Percentiles rank a stretch among this genome's conserved stretches.
These are phyloP conservation scores for Rhizomys pruinosus DNA, from an alignment of 2,113 vertebrate species.

Conservation along the genomic window DNA sequence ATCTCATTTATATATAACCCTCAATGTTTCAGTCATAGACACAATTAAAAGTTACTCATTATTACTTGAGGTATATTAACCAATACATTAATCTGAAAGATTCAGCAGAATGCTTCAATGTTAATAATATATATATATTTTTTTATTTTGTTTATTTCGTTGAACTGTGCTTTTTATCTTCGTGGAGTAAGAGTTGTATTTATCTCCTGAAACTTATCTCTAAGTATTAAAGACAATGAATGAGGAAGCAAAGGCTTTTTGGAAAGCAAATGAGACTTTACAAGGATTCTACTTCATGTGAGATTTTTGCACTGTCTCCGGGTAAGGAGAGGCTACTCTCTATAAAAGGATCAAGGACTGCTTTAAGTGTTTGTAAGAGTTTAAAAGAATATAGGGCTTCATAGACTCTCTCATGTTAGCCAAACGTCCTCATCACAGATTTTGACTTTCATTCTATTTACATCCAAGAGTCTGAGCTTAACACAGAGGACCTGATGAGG, in stretches of 20 bases:
- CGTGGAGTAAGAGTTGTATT: neutral
- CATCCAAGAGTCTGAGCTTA: neutral
- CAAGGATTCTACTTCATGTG: neutral
- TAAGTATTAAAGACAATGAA: neutral
- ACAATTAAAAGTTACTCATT: neutral
- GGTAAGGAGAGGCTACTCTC: neutral
- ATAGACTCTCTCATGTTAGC: neutral
- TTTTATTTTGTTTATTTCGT: neutral
- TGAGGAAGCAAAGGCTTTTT: neutral
- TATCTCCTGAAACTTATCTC: neutral
- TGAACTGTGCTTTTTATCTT: neutral
- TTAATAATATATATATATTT: neutral
- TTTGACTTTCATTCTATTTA: neutral
- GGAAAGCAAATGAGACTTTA: neutral
- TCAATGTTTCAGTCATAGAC: neutral
- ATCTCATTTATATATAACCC: neutral
- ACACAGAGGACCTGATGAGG: neutral
- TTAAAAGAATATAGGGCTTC: neutral
- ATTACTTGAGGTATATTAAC: neutral
- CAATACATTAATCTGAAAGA: neutral
- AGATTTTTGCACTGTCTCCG: neutral
- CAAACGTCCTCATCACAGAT: neutral
- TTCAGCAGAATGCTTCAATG: neutral
- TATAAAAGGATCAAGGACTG: neutral
- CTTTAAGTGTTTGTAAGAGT: neutral